Base-by-base conservation (phyloP, 2,113 vertebrate species). In the Sinocyclocheilus grahami region DNA sequence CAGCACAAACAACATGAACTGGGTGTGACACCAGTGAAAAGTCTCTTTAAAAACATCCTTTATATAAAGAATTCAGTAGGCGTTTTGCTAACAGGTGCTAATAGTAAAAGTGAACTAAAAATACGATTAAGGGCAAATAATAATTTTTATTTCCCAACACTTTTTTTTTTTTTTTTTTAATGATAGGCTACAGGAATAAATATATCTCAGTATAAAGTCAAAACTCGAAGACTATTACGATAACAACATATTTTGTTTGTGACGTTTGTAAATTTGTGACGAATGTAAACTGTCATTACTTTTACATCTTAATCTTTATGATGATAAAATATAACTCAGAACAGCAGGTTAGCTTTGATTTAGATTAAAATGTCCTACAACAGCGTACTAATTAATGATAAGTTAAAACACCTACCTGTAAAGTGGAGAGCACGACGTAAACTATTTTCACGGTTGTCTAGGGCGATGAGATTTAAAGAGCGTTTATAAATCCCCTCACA, bases 401-500 rank as follows among this genome's bases (percentile, higher is more conserved):
- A 48, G 24, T 67, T 30, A 82, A 67, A 82, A 46, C 11, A 16
- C 78, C 60, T 81, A 81, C 78, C 78, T 81, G 60, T 16, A 11
- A 42, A 65, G 37, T 24, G 60, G 27, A 51, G 5, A 46, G 55
- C 18, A 39, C 48, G n/a, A 55, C 30, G 22, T 4, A 33, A 33
- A 55, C 46, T 69, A 11, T 85, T 58, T 13, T 58, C 65, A 27
- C 11, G 8, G 63, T 55, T 39, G 77, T 22, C 37, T 37, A 78
- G 30, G 62, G 30, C 8, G 77, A 72, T 13, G 72, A 79, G 84
- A 63, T 65, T 65, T 20, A 74, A 18, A 42, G 33, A 60, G 37
- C 11, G 48, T 58, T 85, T 48, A 71, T 51, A 24, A 81, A 79
- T 62, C 82, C n/a, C 33, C 78, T 81, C 18, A 71, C 69, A 69